Evolutionary conservation across 2,797 vertebrate species (phyloP), one percentile per base, ranked within the genome.

Genomic region (Pseudomugil gertrudae): DNA sequence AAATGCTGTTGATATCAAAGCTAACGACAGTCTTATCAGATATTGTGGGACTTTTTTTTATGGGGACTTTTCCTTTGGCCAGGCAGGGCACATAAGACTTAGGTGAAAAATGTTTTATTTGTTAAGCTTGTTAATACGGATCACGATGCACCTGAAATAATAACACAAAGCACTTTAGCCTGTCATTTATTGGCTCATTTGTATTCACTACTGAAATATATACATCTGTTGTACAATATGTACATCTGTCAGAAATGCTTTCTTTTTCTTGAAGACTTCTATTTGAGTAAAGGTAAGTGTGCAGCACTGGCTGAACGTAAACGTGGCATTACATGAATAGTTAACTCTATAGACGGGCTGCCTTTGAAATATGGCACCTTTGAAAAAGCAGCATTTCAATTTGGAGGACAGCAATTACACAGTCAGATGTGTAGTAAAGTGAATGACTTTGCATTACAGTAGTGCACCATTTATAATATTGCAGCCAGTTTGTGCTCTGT

Each of bases 281-380:
- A 80, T 85, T 82, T 78, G 84, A 84, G 72, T 61, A 57, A 63
- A 76, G 56, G 84, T 65, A 76, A 26, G 63, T 66, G 67, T 40
- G 61, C 68, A 11, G 73, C 21, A 23, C 55, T 0, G 56, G 73
- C 78, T 78, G 82, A 88, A 87, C 76, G 76, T 69, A 74, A 63
- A 78, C 66, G 89, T 69, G 77, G 66, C 70, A 77, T 71, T 78
- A 71, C 75, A 69, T 57, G 63, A 69, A 64, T 76, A 79, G 84
- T 82, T 83, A 76, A 80, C 63, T 64, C 72, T 61, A 76, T 68
- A 77, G 77, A 66, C 45, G 15, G 74, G 77, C 60, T 47, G 55
- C 57, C 84, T 88, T 87, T 90, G 83, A 87, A 88, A 83, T 66
- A 11, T 58, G 33, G 63, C 14, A 53, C 67, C 80, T 85, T 80